phyloP scores from a whole-genome alignment of 2,797 vertebrate species.

The Ficedula albicollis region DNA sequence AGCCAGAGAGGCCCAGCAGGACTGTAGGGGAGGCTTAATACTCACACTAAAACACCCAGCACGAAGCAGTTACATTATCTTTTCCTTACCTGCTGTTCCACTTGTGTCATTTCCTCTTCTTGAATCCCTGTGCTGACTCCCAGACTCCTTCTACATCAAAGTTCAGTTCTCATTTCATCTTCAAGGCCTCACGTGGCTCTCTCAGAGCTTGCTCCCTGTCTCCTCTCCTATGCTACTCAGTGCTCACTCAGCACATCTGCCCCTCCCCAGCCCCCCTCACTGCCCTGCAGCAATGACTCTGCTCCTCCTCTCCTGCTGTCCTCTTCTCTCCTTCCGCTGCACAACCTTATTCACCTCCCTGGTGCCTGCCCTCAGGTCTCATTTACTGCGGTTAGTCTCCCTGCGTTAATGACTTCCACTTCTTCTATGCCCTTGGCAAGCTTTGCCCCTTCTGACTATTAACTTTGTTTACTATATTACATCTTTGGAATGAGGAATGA shows the following conservation, averaged over 20 bases:
- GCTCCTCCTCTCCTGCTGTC: not conserved
- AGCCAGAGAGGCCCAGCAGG: constrained; percentile 1
- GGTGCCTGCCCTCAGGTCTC: not conserved
- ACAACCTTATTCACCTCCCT: constrained; percentile 41
- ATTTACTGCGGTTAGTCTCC: constrained; percentile 19
- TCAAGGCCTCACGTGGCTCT: constrained; percentile 16
- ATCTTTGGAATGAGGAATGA: constrained; percentile 38
- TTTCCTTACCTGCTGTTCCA: constrained; percentile 57
- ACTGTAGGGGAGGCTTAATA: constrained; percentile 17
- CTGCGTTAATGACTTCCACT: constrained; percentile 14
- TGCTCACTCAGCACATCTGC: not conserved
- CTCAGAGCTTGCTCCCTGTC: not conserved
- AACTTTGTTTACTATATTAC: constrained; percentile 50
- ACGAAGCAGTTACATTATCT: constrained; percentile 41
- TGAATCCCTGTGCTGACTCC: constrained; percentile 1
- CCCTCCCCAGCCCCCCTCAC: not conserved
- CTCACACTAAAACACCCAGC: constrained; percentile 9
- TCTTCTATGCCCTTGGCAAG: constrained; percentile 28
- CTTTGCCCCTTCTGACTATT: constrained; percentile 49
- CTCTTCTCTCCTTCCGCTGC: not conserved
- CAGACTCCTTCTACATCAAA: constrained; percentile 51
- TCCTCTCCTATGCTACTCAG: not conserved
- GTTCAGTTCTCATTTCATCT: constrained; percentile 47
- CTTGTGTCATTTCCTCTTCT: constrained; percentile 53
- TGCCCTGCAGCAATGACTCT: not conserved